These are phyloP conservation scores for Electrophaes corylata DNA, from an alignment of 2,888 invertebrate genomes.

Conservation along the genomic window DNA sequence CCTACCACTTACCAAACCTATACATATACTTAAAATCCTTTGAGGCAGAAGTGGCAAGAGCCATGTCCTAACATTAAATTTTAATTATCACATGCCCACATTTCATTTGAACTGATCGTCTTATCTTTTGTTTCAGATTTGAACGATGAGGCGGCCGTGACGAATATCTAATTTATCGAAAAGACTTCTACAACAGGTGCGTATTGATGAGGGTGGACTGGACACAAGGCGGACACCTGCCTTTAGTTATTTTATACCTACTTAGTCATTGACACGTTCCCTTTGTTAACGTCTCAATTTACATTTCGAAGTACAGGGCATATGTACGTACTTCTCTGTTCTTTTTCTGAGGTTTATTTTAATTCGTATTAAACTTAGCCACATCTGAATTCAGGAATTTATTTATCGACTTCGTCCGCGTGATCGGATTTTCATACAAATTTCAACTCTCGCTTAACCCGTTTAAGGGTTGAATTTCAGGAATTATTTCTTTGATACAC, in stretches of 20 bases:
- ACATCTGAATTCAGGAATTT: too few species aligned
- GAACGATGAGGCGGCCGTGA: conserved; percentile 60
- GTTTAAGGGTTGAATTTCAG: too few species aligned
- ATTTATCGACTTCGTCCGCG: too few species aligned
- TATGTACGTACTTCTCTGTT: not conserved
- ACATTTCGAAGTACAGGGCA: conserved; percentile 9
- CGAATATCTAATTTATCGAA: conserved; percentile 43
- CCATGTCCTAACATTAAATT: too few species aligned
- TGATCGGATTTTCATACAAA: too few species aligned
- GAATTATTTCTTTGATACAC: too few species aligned
- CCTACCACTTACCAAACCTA: too few species aligned
- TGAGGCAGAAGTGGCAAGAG: too few species aligned
- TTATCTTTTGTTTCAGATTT: conserved; percentile 52
- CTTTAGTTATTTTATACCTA: conserved; percentile 19
- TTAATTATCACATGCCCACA: too few species aligned
- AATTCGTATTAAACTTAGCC: too few species aligned
- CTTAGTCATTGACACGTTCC: conserved; percentile 22
- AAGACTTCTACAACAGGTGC: conserved; percentile 60
- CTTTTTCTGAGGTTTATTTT: not conserved
- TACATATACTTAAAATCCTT: too few species aligned
- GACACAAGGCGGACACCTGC: conserved; percentile 27
- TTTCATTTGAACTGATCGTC: conserved; percentile 4
- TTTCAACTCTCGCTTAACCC: too few species aligned
- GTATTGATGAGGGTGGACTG: conserved; percentile 40
- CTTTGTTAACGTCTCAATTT: conserved; percentile 24